Base-by-base conservation (phyloP, 92 coral and sea anemone species). In the Micromussa lordhowensis region DNA sequence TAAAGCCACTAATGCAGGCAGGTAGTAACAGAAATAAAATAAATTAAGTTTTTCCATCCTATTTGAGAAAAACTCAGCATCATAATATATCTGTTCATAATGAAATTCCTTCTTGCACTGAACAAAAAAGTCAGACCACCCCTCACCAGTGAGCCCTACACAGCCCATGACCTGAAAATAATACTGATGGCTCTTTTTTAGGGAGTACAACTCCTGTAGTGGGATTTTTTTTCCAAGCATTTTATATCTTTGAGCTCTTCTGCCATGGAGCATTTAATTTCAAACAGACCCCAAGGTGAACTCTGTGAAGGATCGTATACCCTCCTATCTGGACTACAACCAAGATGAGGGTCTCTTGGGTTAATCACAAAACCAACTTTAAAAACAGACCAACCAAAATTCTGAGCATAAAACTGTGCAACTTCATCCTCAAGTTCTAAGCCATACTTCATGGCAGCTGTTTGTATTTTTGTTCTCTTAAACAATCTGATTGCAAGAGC, bases 391-490 rank as follows among this genome's bases (percentile, higher is more conserved):
- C 51, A 51, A 34, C 64, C 64, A 68, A 89, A 61, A 10, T 84
- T 31, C 19, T 74, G 24, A 29, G 68, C 72, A 69, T 91, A 63
- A 54, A 49, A 66, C 64, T 76, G 59, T 58, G 94, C 88, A 30
- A 81, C 94, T 48, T 91, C 91, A 82, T 91, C 94, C 72, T 91
- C 94, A 77, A 77, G 85, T 48, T 87, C 84, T 24, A 91, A 81
- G 18, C 91, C 91, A 87, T 83, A 82, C 35, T 83, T 87, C 91
- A 91, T 91, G 38, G 91, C 93, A 57, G 93, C 87, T 29, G 90
- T 92, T 35, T 92, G 94, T 2, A 86, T 14, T 6, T 1, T 6
- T 28, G 26, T 72, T 10, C 85, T 58, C 24, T 26, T n/a, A 7
- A 38, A 17, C 16, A 81, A 44, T 1, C 78, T 55, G 29, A 48